These are phyloP conservation scores for Trochalopteron elliotii DNA, from an alignment of 2,113 vertebrate genomes.

Conservation along the genomic window DNA sequence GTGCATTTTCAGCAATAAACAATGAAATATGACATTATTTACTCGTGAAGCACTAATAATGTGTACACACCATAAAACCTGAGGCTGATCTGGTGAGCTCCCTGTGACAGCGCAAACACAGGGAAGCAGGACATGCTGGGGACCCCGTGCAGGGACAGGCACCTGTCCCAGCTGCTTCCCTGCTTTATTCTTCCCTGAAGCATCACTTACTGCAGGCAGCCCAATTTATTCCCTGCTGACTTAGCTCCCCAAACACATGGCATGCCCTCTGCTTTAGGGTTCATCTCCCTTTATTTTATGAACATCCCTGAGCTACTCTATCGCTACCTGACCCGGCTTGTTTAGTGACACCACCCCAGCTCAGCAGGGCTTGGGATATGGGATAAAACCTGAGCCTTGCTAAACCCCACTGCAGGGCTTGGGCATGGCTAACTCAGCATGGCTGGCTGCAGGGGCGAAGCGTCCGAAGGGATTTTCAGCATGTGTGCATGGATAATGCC, in stretches of 20 bases:
- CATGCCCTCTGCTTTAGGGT: conserved; percentile 13
- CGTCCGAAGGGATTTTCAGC: background rate
- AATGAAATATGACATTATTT: conserved; percentile 68
- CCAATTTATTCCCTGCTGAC: background rate
- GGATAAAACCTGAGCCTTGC: conserved; percentile 28
- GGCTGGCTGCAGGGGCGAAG: background rate
- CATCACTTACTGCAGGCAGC: background rate
- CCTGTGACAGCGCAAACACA: background rate
- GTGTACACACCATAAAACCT: conserved; percentile 40
- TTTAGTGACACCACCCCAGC: background rate
- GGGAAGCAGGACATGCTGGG: background rate
- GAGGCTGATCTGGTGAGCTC: conserved; percentile 20
- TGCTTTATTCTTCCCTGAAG: conserved; percentile 12
- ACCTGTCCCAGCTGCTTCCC: background rate
- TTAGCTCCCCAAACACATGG: background rate
- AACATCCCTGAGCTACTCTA: background rate
- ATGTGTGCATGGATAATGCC: background rate
- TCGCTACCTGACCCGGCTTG: background rate
- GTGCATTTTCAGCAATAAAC: conserved; percentile 49
- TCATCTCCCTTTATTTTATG: background rate
- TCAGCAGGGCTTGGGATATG: background rate
- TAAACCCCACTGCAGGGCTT: background rate
- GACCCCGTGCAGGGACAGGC: background rate
- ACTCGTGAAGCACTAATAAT: conserved; percentile 56
- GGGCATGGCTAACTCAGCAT: background rate